A percentile compares a stretch with the other conserved stretches of the same genome.
Evolutionary conservation across 1,140 invertebrate species (phyloP).

Genomic region (Anoplophora glabripennis): DNA sequence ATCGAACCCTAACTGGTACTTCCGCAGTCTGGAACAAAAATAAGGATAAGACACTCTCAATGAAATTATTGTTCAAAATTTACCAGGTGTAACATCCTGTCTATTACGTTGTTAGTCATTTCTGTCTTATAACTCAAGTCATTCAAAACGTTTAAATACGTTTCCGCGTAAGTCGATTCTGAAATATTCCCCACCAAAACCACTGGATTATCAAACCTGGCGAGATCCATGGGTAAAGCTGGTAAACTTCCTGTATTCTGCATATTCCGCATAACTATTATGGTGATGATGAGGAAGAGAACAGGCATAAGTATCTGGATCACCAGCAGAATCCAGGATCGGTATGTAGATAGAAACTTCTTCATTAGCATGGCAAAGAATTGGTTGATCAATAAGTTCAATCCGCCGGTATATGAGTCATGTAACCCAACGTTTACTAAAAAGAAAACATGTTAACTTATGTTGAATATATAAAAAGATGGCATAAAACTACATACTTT

Average conservation of each 20-base stretch:
- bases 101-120: conserved; percentile 9
- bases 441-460: conserved; percentile 7
- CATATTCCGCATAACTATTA: conserved; percentile 54
- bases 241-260: conserved; percentile 51
- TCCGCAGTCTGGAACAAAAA: conserved; percentile 36
- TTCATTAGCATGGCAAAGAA: conserved; percentile 64
- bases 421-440: conserved; percentile 24
- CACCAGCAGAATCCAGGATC: conserved; percentile 56
- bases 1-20: conserved; percentile 29
- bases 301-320: conserved; percentile 60
- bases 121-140: background rate
- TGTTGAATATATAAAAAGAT: too few relatives aligned
- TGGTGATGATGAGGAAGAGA: conserved; percentile 59
- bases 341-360: conserved; percentile 54
- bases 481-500: too few relatives aligned
- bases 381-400: conserved; percentile 55
- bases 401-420: conserved; percentile 39
- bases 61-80: conserved; percentile 14
- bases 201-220: conserved; percentile 39
- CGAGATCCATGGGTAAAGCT: conserved; percentile 44
- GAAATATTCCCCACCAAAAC: conserved; percentile 43
- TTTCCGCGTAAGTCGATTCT: background rate
- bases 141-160: background rate
- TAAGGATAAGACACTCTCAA: too few relatives aligned
- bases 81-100: conserved; percentile 28